Evolutionary conservation across 2,888 invertebrate species (phyloP).

Genomic region (Plebejus argus): DNA sequence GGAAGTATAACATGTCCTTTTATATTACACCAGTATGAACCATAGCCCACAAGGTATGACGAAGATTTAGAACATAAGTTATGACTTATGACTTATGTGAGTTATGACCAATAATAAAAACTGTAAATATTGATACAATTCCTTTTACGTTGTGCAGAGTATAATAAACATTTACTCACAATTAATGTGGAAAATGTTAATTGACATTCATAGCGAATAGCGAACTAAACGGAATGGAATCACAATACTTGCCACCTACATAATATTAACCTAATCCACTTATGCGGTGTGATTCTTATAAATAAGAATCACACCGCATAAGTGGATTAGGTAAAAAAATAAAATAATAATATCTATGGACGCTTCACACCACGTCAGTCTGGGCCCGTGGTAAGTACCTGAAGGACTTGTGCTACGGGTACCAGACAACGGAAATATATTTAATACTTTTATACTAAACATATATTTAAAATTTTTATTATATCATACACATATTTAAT

Average conservation of each 20-base stretch:
- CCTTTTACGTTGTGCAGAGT: not conserved
- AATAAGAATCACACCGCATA: not conserved
- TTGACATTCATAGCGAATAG: constrained; percentile 12
- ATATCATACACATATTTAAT: too few species aligned
- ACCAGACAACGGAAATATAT: too few species aligned
- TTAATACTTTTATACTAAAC: too few species aligned
- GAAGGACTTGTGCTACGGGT: too few species aligned
- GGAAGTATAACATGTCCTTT: not conserved
- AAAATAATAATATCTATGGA: too few species aligned
- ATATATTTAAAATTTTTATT: too few species aligned
- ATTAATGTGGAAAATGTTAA: constrained; percentile 1
- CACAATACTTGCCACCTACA: not conserved
- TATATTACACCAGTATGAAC: not conserved
- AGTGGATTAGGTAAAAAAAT: too few species aligned
- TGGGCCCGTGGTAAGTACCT: too few species aligned
- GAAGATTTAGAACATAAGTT: not conserved
- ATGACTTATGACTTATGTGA: not conserved
- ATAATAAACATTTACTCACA: not conserved
- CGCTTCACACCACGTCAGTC: too few species aligned
- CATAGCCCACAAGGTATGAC: not conserved
- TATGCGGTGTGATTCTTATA: too few species aligned
- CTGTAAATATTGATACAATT: not conserved
- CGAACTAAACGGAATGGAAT: constrained; percentile 5
- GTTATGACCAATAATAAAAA: not conserved
- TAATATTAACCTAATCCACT: not conserved